A percentile compares a stretch with the other conserved stretches of the same genome.
Conservation (phyloP, 2,797 vertebrate genomes). For the Sparus aurata region DNA sequence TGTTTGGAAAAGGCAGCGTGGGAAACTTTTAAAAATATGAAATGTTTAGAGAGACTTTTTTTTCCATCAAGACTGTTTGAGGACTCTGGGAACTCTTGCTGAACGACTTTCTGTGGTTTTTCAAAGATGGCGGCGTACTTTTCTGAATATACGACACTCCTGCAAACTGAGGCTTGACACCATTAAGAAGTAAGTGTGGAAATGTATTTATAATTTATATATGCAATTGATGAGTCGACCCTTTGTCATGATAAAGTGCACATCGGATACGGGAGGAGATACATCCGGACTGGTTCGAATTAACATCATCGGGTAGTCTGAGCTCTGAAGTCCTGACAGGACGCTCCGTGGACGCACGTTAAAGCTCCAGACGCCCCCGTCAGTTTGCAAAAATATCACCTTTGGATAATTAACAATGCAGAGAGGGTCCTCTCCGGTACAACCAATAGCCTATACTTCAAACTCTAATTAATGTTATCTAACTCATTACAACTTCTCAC, state of each 20-base stretch:
- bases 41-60: not conserved
- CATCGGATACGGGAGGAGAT: no score
- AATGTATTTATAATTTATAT: not conserved
- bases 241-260: not conserved
- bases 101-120: not conserved
- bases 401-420: conserved; percentile 62
- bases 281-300: not conserved
- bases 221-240: not conserved
- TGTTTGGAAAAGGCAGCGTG: not conserved
- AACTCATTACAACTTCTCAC: conserved; percentile 71
- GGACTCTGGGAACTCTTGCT: not conserved
- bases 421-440: conserved; percentile 45
- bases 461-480: conserved; percentile 78
- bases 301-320: not conserved
- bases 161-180: not conserved
- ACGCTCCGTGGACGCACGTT: not conserved
- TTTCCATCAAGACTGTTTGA: not conserved
- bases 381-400: conserved; percentile 60
- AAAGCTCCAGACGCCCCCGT: conserved; percentile 27
- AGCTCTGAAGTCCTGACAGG: conserved; percentile 4
- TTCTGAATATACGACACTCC: not conserved
- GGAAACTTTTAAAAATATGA: no score
- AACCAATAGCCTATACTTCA: conserved; percentile 59
- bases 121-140: not conserved
- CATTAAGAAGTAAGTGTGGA: not conserved